Conservation (phyloP, 2,888 invertebrate species). For the Philhelius pedissequus region DNA sequence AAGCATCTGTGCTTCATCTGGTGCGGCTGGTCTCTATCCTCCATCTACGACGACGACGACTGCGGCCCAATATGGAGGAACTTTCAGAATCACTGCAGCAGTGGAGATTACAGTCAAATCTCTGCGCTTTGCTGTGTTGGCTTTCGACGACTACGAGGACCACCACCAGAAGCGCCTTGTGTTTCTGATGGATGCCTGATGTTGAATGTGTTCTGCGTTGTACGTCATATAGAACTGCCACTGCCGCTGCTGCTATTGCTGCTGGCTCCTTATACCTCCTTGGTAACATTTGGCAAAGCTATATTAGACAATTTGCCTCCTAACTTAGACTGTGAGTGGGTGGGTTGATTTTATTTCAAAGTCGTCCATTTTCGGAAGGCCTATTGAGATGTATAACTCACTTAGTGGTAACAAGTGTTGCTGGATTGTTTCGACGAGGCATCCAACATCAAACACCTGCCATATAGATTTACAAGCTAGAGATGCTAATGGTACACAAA, state of each 20-base stretch:
- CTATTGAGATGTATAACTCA: slow-evolving; percentile 62
- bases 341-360: slow-evolving; percentile 44
- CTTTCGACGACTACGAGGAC: background rate
- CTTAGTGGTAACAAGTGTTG: slow-evolving; percentile 54
- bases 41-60: slow-evolving; percentile 6
- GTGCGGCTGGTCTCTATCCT: slow-evolving; percentile 69
- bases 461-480: background rate
- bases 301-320: slow-evolving; percentile 58
- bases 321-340: slow-evolving; percentile 2
- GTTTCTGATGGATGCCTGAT: slow-evolving; percentile 67
- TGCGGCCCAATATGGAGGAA: slow-evolving; percentile 16
- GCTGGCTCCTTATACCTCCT: background rate
- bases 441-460: slow-evolving; percentile 61
- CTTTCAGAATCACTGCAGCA: slow-evolving; percentile 65
- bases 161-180: slow-evolving; percentile 42
- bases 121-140: slow-evolving; percentile 38
- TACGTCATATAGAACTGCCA: slow-evolving; percentile 41
- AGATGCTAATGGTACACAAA: background rate
- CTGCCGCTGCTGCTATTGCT: background rate
- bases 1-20: slow-evolving; percentile 78
- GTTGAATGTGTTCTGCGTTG: slow-evolving; percentile 45
- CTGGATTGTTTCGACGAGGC: slow-evolving; percentile 54
- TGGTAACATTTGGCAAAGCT: slow-evolving; percentile 63
- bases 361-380: slow-evolving; percentile 30
- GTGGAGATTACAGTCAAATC: slow-evolving; percentile 64